A percentile compares a stretch with the other conserved stretches of the same genome.
phyloP scores from a whole-genome alignment of 2,113 vertebrate genomes.

The Pagrus major region DNA sequence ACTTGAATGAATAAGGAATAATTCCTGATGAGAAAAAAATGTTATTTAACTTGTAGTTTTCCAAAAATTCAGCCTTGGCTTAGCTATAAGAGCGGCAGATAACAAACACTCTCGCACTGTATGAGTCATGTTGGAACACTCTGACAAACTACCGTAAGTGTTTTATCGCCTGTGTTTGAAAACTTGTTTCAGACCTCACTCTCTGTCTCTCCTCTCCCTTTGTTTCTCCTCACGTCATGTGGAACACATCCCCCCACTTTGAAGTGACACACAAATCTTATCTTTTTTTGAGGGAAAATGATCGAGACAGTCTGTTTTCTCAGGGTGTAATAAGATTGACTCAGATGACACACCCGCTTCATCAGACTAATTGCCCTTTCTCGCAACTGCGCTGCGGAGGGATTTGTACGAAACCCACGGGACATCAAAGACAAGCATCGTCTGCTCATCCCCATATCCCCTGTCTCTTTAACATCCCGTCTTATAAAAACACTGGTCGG shows the following conservation, averaged over 20 bases:
- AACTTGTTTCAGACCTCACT: background rate
- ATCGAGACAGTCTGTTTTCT: conserved; percentile 64
- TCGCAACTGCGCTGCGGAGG: conserved; percentile 31
- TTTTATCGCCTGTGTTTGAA: background rate
- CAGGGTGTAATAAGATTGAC: conserved; percentile 60
- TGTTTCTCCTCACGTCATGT: background rate
- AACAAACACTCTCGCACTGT: background rate
- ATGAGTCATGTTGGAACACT: background rate
- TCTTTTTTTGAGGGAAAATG: conserved; percentile 40
- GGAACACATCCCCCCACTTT: background rate
- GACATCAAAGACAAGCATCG: conserved; percentile 68
- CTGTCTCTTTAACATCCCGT: conserved; percentile 56
- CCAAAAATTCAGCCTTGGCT: background rate
- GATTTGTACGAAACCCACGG: conserved; percentile 59
- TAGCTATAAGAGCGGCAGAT: background rate
- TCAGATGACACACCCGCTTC: conserved; percentile 57
- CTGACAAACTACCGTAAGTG: background rate
- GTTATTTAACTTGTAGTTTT: background rate
- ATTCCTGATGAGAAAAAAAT: background rate
- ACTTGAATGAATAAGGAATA: background rate
- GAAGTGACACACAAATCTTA: conserved; percentile 27
- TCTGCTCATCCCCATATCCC: conserved; percentile 50
- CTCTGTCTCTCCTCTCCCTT: background rate
- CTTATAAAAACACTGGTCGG: conserved; percentile 58
- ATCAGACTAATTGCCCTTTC: conserved; percentile 71